Percentiles rank a stretch among this genome's conserved stretches.
Conservation (phyloP, 2,797 vertebrate species). For the Catamblyrhynchus diadema region DNA sequence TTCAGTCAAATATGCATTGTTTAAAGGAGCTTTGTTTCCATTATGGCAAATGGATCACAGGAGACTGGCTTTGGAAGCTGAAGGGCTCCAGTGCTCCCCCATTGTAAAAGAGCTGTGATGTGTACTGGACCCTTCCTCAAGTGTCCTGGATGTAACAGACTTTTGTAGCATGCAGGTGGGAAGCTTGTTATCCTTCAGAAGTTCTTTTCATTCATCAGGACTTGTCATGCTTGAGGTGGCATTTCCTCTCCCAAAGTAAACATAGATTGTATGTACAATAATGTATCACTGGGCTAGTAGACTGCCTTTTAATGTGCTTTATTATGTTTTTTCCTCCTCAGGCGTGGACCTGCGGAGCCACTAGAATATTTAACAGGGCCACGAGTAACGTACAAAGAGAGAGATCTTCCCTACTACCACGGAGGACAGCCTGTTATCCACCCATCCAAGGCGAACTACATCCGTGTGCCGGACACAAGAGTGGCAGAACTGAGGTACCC, state of each 20-base stretch:
- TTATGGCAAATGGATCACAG: conserved; percentile 43
- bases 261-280: not conserved
- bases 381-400: conserved; percentile 77
- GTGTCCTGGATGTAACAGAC: not conserved
- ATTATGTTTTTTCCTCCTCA: conserved; percentile 66
- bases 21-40: conserved; percentile 64
- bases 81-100: conserved; percentile 37
- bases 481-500: conserved; percentile 80
- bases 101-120: conserved; percentile 49
- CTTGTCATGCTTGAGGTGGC: conserved; percentile 32
- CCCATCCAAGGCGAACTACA: conserved; percentile 76
- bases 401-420: conserved; percentile 79
- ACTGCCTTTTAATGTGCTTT: conserved; percentile 22
- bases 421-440: conserved; percentile 78
- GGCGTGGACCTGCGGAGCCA: conserved; percentile 84
- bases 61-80: conserved; percentile 21
- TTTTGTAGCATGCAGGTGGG: conserved; percentile 17
- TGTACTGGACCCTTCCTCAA: not conserved
- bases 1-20: conserved; percentile 58
- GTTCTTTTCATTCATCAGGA: conserved; percentile 29
- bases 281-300: not conserved
- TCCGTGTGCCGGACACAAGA: conserved; percentile 63
- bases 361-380: conserved; percentile 82
- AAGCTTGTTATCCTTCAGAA: conserved; percentile 35
- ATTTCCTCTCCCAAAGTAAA: conserved; percentile 51